Base-by-base conservation (phyloP, 2,888 invertebrate genomes). In the Laspeyria flexula region DNA sequence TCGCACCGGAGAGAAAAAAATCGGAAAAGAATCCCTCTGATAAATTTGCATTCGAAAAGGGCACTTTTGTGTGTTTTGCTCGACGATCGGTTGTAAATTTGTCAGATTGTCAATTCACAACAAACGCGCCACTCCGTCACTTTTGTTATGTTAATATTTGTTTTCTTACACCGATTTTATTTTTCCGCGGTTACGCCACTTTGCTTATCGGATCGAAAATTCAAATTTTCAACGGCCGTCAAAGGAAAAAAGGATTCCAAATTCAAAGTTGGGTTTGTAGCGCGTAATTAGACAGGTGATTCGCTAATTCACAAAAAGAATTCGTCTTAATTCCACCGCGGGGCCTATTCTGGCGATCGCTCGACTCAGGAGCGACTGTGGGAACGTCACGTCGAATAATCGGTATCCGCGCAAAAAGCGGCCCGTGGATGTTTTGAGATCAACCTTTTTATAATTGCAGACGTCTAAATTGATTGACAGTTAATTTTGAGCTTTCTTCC, bases 221-320 rank as follows among this genome's bases (percentile, higher is more conserved):
- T 68, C 49, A 51, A 60, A 71, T 60, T 56, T 56, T 43, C 47
- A 55, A 52, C 60, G 60, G 65, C 60, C 40, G 16, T 65, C 34
- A 53, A 46, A 52, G 18, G 65, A 40, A 41, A 56, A 66, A 61
- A 65, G 65, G 65, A 79, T 81, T 78, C 79, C 78, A 63, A 77
- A 77, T 83, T 81, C 73, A 59, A 79, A 75, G 81, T 81, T 80
- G 77, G 72, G 71, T 75, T 70, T 72, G 71, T 62, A 62, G 67
- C 73, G 72, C 73, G 82, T 88, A 90, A 90, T 90, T 90, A 89
- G 90, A 88, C 90, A 90, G 90, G 90, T 90, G 90, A 90, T 88
- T 88, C 88, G 87, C 85, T 91, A 90, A 91, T 91, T 89, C 88
- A 79, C 71, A 79, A 79, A 82, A 83, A 80, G 91, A 88, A 90